Evolutionary conservation across 23 tunicate genomes (phyloP).

Genomic region (Styela clava): DNA sequence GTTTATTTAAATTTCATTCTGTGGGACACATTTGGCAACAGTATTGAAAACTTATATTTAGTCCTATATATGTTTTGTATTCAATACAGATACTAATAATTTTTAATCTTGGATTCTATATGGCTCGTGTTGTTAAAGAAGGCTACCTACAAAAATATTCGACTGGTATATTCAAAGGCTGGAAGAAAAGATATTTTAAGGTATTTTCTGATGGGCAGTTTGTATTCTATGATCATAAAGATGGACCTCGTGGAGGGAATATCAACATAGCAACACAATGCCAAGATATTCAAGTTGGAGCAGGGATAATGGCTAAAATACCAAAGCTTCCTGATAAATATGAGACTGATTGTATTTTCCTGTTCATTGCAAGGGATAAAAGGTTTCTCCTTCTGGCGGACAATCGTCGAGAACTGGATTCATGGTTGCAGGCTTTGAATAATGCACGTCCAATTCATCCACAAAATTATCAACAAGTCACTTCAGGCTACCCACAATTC

Average conservation of each 20-base stretch:
- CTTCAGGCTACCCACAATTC: conserved; percentile 33
- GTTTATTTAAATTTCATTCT: too few species aligned
- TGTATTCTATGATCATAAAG: conserved; percentile 51
- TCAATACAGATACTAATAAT: too few species aligned
- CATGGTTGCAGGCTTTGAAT: conserved; percentile 64
- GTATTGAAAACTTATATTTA: too few species aligned
- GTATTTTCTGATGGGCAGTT: conserved; percentile 56
- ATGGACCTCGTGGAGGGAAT: conserved; percentile 54
- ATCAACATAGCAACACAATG: conserved; percentile 37
- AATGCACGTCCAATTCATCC: conserved; percentile 36
- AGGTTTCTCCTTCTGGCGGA: conserved; percentile 48
- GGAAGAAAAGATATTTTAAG: conserved; percentile 61
- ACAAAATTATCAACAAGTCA: background rate
- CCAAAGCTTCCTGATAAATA: conserved; percentile 43
- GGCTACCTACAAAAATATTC: conserved; percentile 60
- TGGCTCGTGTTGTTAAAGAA: conserved; percentile 29
- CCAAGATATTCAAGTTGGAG: conserved; percentile 70
- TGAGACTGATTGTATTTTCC: conserved; percentile 55
- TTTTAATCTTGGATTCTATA: too few species aligned
- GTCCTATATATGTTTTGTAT: too few species aligned
- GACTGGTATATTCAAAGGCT: conserved; percentile 60
- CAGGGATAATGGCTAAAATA: conserved; percentile 66
- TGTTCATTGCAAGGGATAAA: conserved; percentile 37
- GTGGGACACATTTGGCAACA: too few species aligned
- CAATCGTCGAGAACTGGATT: conserved; percentile 58